Conservation (phyloP, 2,113 vertebrate species). For the Semnopithecus entellus region DNA sequence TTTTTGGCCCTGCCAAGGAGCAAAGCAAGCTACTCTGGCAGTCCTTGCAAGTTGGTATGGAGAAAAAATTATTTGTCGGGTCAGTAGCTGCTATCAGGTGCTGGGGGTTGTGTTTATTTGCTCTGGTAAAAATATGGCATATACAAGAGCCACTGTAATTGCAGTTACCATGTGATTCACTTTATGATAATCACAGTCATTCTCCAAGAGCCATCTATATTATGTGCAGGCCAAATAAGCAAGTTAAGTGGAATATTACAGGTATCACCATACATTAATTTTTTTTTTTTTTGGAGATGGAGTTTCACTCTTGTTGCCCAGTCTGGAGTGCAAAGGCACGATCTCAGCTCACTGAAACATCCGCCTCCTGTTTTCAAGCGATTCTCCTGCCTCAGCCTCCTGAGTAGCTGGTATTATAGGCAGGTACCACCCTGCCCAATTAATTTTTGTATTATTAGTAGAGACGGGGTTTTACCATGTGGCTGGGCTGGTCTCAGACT, state of each 20-base stretch:
- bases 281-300: no score
- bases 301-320: no score
- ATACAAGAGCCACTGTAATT: background rate
- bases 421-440: no score
- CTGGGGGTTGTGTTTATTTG: background rate
- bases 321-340: no score
- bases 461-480: no score
- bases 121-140: background rate
- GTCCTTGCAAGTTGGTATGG: background rate
- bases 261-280: background rate
- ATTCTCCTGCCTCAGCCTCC: no score
- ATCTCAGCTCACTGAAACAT: no score
- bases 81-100: no score
- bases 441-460: no score
- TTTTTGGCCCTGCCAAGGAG: background rate
- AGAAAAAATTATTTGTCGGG: background rate
- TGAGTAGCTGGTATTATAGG: no score
- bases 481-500: no score
- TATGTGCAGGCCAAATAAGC: background rate
- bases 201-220: background rate
- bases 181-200: background rate
- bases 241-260: background rate
- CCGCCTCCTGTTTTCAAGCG: no score
- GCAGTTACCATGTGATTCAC: background rate
- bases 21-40: background rate